Evolutionary conservation across 2,888 invertebrate genomes (phyloP).

Genomic region (Congeria kusceri): DNA sequence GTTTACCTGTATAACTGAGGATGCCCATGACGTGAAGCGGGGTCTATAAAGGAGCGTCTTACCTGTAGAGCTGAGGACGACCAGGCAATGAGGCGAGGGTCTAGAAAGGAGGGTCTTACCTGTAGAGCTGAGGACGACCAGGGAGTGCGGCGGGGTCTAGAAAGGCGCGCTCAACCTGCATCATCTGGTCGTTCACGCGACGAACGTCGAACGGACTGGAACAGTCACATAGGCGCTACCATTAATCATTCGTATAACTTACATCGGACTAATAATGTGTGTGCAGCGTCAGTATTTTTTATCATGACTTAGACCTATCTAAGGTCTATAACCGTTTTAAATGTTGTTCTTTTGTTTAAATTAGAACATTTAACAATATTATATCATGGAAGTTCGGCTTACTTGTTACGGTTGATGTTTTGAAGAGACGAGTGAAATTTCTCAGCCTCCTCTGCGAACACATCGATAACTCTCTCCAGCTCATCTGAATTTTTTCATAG

Average conservation of each 20-base stretch:
- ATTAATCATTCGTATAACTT: too few species aligned
- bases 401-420: slow-evolving; percentile 54
- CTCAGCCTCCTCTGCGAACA: slow-evolving; percentile 40
- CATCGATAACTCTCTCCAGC: slow-evolving; percentile 29
- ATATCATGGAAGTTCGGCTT: slow-evolving; percentile 7
- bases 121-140: slow-evolving; percentile 51
- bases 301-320: too few species aligned
- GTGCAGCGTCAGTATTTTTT: not conserved
- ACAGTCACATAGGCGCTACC: too few species aligned
- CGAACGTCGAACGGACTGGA: slow-evolving; percentile 57
- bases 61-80: too few species aligned
- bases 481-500: slow-evolving; percentile 28
- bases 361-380: too few species aligned
- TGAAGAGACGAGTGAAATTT: slow-evolving; percentile 47
- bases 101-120: too few species aligned
- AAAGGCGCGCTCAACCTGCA: slow-evolving; percentile 61
- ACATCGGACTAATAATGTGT: not conserved
- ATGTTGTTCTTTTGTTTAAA: too few species aligned
- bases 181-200: slow-evolving; percentile 63
- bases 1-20: too few species aligned
- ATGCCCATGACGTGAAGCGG: too few species aligned
- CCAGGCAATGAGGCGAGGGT: too few species aligned
- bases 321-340: too few species aligned
- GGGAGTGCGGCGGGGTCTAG: slow-evolving; percentile 62
- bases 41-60: too few species aligned